Evolutionary conservation across 2,888 invertebrate species (phyloP), one percentile per base, ranked within the genome.

Genomic region (Chymomyza caudatula): DNA sequence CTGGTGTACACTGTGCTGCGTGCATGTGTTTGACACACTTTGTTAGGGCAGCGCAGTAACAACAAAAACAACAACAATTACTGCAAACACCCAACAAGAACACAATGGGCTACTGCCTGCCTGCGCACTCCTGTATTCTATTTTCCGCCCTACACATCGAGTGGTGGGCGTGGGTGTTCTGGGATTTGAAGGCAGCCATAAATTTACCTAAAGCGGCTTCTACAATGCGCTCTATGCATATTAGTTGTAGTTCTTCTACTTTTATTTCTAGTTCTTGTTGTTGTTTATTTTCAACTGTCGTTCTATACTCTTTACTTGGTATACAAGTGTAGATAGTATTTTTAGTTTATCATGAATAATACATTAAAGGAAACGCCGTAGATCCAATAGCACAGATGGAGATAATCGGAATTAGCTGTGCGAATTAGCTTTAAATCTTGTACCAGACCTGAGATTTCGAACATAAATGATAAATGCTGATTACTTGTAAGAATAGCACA

Each of bases 171-270:
- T 49, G 43, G 65, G 64, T 49, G 67, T 62, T 64, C 53, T 64
- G 60, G 69, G 63, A 68, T 67, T 77, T 73, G 47, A 76, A 71
- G 76, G 78, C 78, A 85, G 81, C 72, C 81, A 86, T 80, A 82
- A 82, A 82, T 86, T 78, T 80, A 86, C 82, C 80, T 86, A 72
- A 78, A 74, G 71, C 81, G 69, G 86, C 76, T 86, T 78, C 75
- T 69, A 85, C 79, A 79, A 73, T 81, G 73, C 71, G 29, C 51
- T 44, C 59, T 64, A 71, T 70, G 61, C 62, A 68, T 72, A 64
- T 73, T 58, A 65, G 58, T 29, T 25, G 29, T 64, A 17, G 54
- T 63, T 37, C 25, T 65, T 65, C 42, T 53, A 13, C 17, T 53
- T 63, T 58, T 57, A 17, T 49, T 51, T 52, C 22, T 57, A 47